Conservation (phyloP, 2,797 vertebrate species). For the Sebastolobus altivelis region DNA sequence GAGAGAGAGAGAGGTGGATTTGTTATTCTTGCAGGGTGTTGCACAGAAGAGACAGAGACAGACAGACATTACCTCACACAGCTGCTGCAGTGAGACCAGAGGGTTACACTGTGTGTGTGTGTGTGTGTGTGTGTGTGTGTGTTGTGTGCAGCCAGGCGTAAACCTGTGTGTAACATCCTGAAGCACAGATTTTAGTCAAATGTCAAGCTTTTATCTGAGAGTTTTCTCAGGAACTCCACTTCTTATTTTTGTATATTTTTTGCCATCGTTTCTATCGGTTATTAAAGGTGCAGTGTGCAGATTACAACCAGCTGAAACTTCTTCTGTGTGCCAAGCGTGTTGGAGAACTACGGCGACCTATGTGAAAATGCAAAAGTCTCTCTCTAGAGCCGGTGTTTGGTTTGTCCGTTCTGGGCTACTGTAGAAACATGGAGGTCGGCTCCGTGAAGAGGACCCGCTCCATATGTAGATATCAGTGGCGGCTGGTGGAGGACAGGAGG, state of each 20-base stretch:
- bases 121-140: slow-evolving; percentile 34
- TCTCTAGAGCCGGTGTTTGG: too few relatives aligned
- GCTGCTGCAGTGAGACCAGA: slow-evolving; percentile 80
- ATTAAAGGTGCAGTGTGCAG: too few relatives aligned
- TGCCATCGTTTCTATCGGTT: too few relatives aligned
- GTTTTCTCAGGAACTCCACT: background rate
- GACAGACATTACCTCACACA: slow-evolving; percentile 85
- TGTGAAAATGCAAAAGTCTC: too few relatives aligned
- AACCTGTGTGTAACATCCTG: slow-evolving; percentile 59
- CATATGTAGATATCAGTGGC: too few relatives aligned
- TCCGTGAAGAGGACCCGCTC: too few relatives aligned
- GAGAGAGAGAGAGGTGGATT: slow-evolving; percentile 58
- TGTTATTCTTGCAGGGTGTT: slow-evolving; percentile 77
- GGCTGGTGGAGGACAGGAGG: too few relatives aligned
- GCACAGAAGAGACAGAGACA: slow-evolving; percentile 61
- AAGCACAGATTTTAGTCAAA: slow-evolving; percentile 58
- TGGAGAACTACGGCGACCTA: too few relatives aligned
- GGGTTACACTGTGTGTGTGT: slow-evolving; percentile 57
- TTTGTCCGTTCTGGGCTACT: too few relatives aligned
- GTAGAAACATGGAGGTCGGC: too few relatives aligned
- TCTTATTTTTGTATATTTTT: background rate
- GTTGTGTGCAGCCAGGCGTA: slow-evolving; percentile 42
- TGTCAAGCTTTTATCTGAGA: slow-evolving; percentile 47
- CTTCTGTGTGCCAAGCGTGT: too few relatives aligned
- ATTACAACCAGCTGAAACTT: too few relatives aligned